These are phyloP conservation scores for Sphaerophoria rueppellii DNA, from an alignment of 2,888 invertebrate genomes.

Conservation along the genomic window DNA sequence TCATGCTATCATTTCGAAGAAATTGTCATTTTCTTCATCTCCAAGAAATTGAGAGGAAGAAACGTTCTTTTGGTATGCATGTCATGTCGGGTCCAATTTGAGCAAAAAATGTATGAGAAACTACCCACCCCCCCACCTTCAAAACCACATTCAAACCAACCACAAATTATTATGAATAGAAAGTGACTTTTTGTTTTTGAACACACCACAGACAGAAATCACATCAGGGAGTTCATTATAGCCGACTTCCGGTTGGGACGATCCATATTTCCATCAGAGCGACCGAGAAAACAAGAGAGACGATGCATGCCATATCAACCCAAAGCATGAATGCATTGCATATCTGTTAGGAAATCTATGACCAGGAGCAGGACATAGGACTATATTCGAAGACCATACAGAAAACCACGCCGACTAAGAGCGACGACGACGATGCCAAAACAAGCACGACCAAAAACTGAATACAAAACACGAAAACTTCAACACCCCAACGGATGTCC, in stretches of 20 bases:
- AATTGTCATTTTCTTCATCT: neutral
- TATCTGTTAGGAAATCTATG: neutral
- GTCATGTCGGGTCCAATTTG: neutral
- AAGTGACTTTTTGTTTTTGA: neutral
- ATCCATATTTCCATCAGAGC: too few relatives aligned
- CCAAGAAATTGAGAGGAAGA: neutral
- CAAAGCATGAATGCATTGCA: neutral
- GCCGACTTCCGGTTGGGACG: slow-evolving; percentile 6
- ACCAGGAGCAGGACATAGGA: neutral
- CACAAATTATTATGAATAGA: neutral
- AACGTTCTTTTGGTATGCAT: neutral
- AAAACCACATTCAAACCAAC: neutral
- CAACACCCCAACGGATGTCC: slow-evolving; percentile 24
- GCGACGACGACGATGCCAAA: neutral
- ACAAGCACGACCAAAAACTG: neutral
- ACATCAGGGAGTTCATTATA: slow-evolving; percentile 20
- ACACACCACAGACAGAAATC: neutral
- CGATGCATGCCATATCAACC: neutral
- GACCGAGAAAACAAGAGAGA: neutral
- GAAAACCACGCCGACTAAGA: neutral
- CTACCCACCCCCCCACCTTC: neutral
- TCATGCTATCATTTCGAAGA: neutral
- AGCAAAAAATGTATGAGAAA: neutral
- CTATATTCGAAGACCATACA: neutral
- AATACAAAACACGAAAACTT: slow-evolving; percentile 3